A percentile compares a stretch with the other conserved stretches of the same genome.
phyloP scores from a whole-genome alignment of 2,888 invertebrate genomes.

The Agrilus biguttatus region DNA sequence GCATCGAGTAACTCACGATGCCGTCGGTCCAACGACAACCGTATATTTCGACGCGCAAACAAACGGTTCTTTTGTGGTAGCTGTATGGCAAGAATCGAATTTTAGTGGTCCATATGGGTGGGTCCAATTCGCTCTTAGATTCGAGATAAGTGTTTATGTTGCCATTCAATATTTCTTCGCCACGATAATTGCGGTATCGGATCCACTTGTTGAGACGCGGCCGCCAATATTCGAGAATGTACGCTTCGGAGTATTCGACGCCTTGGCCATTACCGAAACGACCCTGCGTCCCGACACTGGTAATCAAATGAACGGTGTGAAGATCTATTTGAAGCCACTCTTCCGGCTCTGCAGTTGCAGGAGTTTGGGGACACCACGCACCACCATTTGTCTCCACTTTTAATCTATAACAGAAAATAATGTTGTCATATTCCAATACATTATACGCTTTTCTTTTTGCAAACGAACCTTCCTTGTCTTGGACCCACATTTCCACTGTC shows the following conservation, averaged over 20 bases:
- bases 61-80: conserved; percentile 69
- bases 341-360: conserved; percentile 60
- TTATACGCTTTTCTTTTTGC: neutral
- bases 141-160: conserved; percentile 81
- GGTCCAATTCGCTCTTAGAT: conserved; percentile 60
- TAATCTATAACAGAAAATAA: conserved; percentile 43
- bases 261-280: conserved; percentile 87
- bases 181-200: conserved; percentile 57
- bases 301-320: conserved; percentile 63
- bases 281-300: conserved; percentile 70
- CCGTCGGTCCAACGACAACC: conserved; percentile 80
- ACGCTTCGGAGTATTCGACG: conserved; percentile 72
- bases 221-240: conserved; percentile 73
- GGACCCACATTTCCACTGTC: conserved; percentile 76
- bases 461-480: conserved; percentile 62
- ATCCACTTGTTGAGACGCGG: conserved; percentile 70
- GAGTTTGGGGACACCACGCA: conserved; percentile 83
- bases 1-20: conserved; percentile 74
- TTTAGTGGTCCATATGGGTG: conserved; percentile 74
- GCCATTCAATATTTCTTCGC: conserved; percentile 61
- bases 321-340: conserved; percentile 76
- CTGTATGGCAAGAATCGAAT: conserved; percentile 78
- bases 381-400: conserved; percentile 72
- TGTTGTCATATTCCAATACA: conserved; percentile 2
- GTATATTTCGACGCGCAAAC: conserved; percentile 82